A percentile compares a stretch with the other conserved stretches of the same genome.
These are phyloP conservation scores for Bibio marci DNA, from an alignment of 2,888 invertebrate genomes.

Conservation along the genomic window DNA sequence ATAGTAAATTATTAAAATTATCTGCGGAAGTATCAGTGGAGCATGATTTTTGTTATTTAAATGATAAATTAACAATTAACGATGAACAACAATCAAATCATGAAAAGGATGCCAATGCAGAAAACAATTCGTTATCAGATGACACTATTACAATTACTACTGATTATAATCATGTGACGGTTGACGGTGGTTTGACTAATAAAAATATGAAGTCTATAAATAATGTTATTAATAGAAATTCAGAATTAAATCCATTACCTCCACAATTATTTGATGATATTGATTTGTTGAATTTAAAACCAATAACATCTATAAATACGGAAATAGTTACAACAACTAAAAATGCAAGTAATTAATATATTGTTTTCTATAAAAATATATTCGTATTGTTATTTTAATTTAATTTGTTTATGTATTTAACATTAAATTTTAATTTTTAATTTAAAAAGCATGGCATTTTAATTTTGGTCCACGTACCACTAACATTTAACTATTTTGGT, in stretches of 20 bases:
- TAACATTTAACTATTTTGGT: too few species aligned
- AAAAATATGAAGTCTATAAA: too few species aligned
- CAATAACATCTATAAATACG: neutral
- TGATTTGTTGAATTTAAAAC: slow-evolving; percentile 9
- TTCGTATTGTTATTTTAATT: too few species aligned
- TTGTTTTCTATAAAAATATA: too few species aligned
- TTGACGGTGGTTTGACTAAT: too few species aligned
- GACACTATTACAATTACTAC: too few species aligned
- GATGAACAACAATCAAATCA: slow-evolving; percentile 1
- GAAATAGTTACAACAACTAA: neutral
- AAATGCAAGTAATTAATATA: neutral
- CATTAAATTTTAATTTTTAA: too few species aligned
- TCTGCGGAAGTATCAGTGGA: slow-evolving; percentile 15
- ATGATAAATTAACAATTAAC: too few species aligned
- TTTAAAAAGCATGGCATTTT: too few species aligned
- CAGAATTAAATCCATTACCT: slow-evolving; percentile 13
- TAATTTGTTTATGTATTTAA: too few species aligned
- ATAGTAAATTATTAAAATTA: slow-evolving; percentile 15
- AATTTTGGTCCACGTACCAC: too few species aligned
- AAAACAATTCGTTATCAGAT: slow-evolving; percentile 7
- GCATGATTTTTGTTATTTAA: slow-evolving; percentile 14
- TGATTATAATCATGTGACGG: too few species aligned
- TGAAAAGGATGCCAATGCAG: slow-evolving; percentile 6
- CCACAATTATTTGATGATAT: slow-evolving; percentile 15
- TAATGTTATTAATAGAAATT: slow-evolving; percentile 10